Evolutionary conservation across 92 coral and sea anemone genomes (phyloP).

Genomic region (Epizoanthus illoricatus): DNA sequence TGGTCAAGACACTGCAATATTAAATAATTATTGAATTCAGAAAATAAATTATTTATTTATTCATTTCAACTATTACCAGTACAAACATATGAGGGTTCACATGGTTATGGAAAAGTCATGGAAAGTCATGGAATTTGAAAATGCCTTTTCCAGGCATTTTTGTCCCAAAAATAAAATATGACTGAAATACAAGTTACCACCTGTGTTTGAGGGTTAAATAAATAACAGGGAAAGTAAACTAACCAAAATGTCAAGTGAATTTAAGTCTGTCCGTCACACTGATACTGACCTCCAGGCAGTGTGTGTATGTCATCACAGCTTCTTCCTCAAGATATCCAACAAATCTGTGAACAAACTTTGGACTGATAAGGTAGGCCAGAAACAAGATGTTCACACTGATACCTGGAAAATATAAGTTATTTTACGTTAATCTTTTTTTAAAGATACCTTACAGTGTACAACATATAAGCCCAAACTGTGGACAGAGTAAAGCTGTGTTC

Average conservation of each 20-base stretch:
- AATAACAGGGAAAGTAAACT: too few relatives aligned
- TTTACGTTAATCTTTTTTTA: not conserved
- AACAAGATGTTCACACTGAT: constrained; percentile 88
- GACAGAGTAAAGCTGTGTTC: not conserved
- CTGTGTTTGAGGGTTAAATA: too few relatives aligned
- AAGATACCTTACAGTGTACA: too few relatives aligned
- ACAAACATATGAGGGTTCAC: too few relatives aligned
- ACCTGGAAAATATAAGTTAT: constrained; percentile 52
- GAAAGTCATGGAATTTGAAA: too few relatives aligned
- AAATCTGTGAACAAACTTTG: constrained; percentile 95
- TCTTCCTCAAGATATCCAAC: constrained; percentile 97
- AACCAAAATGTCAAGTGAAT: too few relatives aligned
- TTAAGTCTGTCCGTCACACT: too few relatives aligned
- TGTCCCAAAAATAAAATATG: too few relatives aligned
- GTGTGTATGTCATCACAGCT: constrained; percentile 94
- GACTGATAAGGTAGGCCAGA: constrained; percentile 85
- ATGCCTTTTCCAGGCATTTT: too few relatives aligned
- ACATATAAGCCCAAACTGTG: too few relatives aligned
- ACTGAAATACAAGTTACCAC: too few relatives aligned
- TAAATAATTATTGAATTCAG: not conserved
- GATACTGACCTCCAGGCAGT: constrained; percentile 77
- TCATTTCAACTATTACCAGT: not conserved
- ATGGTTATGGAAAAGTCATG: too few relatives aligned
- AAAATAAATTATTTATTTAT: not conserved
- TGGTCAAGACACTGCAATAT: constrained; percentile 81